Percentiles rank a stretch among this genome's conserved stretches.
These are phyloP conservation scores for Orycteropus afer DNA, from an alignment of 2,113 vertebrate species.

Conservation along the genomic window DNA sequence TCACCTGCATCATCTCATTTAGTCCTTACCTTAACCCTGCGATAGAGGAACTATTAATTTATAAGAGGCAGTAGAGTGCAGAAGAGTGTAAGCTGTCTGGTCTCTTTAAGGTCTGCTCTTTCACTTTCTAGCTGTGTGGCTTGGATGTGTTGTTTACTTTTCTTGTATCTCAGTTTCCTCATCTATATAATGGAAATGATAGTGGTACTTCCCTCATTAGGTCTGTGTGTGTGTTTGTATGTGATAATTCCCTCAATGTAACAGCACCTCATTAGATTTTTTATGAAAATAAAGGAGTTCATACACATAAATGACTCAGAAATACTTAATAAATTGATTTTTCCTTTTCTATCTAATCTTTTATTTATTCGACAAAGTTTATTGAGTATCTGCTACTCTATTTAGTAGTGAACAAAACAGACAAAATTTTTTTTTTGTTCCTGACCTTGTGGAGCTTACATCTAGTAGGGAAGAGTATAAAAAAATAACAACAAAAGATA, in stretches of 20 bases:
- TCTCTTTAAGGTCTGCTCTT: neutral
- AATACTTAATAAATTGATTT: constrained; percentile 10
- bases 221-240: neutral
- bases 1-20: neutral
- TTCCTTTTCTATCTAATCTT: neutral
- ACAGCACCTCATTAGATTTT: neutral
- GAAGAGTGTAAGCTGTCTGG: neutral
- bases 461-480: neutral
- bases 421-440: too few species aligned
- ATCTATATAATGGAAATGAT: neutral
- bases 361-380: neutral
- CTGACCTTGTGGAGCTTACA: neutral
- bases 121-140: neutral
- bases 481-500: neutral
- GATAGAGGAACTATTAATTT: neutral
- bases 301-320: neutral
- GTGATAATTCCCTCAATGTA: too few species aligned
- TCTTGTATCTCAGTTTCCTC: neutral
- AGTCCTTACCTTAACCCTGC: neutral
- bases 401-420: constrained; percentile 13
- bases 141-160: neutral
- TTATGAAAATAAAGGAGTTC: neutral
- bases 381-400: neutral
- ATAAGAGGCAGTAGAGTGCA: neutral
- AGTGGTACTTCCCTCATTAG: neutral